Conservation (phyloP, 2,888 invertebrate genomes). For the Nemotelus pantherinus region DNA sequence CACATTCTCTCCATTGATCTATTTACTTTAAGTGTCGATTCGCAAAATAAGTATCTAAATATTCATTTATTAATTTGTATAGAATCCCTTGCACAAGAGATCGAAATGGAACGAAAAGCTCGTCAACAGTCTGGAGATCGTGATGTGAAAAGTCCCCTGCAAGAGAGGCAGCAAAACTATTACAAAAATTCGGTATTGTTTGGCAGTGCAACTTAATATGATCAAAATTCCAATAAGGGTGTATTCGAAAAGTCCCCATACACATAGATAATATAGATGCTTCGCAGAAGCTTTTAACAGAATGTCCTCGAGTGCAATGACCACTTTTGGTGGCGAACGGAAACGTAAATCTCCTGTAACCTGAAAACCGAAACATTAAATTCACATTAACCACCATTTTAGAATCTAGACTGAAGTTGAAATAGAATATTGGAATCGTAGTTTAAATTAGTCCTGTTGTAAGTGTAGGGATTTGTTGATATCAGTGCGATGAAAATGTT, state of each 20-base stretch:
- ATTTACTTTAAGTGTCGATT: too few species aligned
- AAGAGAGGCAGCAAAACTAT: slow-evolving; percentile 79
- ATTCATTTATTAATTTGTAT: slow-evolving; percentile 52
- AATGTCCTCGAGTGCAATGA: slow-evolving; percentile 25
- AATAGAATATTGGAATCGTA: background rate
- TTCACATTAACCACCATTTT: slow-evolving; percentile 36
- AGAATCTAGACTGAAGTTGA: slow-evolving; percentile 34
- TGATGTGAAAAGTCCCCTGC: slow-evolving; percentile 86
- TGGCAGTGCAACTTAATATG: slow-evolving; percentile 82
- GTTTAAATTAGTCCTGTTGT: too few species aligned
- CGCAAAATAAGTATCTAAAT: too few species aligned
- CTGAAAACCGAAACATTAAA: background rate
- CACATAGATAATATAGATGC: background rate
- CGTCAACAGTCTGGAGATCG: slow-evolving; percentile 82
- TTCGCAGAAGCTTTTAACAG: slow-evolving; percentile 24
- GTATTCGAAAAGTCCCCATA: background rate
- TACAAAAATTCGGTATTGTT: slow-evolving; percentile 92
- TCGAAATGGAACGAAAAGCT: slow-evolving; percentile 87
- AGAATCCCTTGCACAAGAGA: slow-evolving; percentile 87
- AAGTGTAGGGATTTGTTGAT: too few species aligned
- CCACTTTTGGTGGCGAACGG: background rate
- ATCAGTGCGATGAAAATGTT: too few species aligned
- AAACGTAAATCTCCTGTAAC: background rate
- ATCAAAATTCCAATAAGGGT: slow-evolving; percentile 43
- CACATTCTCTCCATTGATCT: too few species aligned